Percentiles rank a stretch among this genome's conserved stretches.
Conservation (phyloP, 2,888 invertebrate genomes). For the Cryptophagus acutangulus region DNA sequence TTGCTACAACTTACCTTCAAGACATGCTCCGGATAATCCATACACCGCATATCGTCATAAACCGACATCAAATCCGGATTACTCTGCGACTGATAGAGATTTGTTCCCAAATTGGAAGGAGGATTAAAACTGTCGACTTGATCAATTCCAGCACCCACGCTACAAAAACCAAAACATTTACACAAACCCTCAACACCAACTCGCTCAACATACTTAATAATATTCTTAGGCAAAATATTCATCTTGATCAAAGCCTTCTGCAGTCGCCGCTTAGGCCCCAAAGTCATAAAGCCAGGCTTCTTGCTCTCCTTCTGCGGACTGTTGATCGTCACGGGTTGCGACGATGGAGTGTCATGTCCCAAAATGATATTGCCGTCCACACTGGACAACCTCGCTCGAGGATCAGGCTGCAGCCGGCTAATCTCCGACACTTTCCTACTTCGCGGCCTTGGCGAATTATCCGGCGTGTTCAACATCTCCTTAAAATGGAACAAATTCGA, state of each 20-base stretch:
- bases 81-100: constrained; percentile 80
- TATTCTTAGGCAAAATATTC: constrained; percentile 83
- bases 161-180: constrained; percentile 22
- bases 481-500: constrained; percentile 89
- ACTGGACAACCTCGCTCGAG: constrained; percentile 72
- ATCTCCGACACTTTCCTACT: constrained; percentile 55
- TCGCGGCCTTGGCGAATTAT: constrained; percentile 74
- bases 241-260: constrained; percentile 84
- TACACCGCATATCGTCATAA: constrained; percentile 72
- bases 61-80: constrained; percentile 82
- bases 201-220: constrained; percentile 30
- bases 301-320: constrained; percentile 61
- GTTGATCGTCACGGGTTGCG: constrained; percentile 57
- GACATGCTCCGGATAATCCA: constrained; percentile 94
- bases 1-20: constrained; percentile 59
- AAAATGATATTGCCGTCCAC: constrained; percentile 56
- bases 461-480: constrained; percentile 70
- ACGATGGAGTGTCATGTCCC: constrained; percentile 41
- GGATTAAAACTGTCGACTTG: constrained; percentile 59
- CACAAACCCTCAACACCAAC: constrained; percentile 3
- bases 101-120: constrained; percentile 53
- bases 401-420: constrained; percentile 62
- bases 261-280: constrained; percentile 77
- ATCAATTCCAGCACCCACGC: constrained; percentile 54
- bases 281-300: constrained; percentile 74